Percentiles rank a stretch among this genome's conserved stretches.
Evolutionary conservation across 1,140 invertebrate species (phyloP).

Genomic region (Drosophila ercepeae): DNA sequence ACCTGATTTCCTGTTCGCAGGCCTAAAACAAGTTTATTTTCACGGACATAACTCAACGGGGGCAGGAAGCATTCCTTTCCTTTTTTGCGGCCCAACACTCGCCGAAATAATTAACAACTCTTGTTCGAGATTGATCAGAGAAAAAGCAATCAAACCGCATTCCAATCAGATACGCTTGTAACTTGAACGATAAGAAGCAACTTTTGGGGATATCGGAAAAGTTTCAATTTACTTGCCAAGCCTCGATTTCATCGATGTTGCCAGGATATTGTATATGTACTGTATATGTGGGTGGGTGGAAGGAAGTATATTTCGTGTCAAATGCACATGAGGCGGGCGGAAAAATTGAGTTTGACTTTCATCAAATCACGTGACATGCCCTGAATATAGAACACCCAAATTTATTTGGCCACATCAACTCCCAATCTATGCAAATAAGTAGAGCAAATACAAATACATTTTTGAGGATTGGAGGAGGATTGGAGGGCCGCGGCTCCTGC

Average conservation of each 20-base stretch:
- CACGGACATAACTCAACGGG: constrained; percentile 52
- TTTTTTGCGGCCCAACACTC: constrained; percentile 22
- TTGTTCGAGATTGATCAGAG: constrained; percentile 49
- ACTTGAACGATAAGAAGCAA: constrained; percentile 44
- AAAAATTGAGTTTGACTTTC: constrained; percentile 63
- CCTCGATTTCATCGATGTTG: constrained; percentile 66
- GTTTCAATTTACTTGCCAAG: constrained; percentile 53
- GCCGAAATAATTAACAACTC: constrained; percentile 65
- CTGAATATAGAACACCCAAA: constrained; percentile 45
- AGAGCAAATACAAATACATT: constrained; percentile 53
- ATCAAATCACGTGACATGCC: constrained; percentile 66
- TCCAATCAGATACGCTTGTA: constrained; percentile 39
- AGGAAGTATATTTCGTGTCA: constrained; percentile 45
- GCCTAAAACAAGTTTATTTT: constrained; percentile 62
- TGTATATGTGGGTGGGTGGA: constrained; percentile 3
- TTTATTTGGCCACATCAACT: constrained; percentile 61
- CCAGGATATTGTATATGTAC: constrained; percentile 53
- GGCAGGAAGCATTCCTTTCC: constrained; percentile 48
- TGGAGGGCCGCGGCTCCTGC: too few species aligned
- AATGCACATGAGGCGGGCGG: constrained; percentile 51
- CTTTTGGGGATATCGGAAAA: constrained; percentile 11
- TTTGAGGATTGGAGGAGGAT: not conserved
- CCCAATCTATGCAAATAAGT: constrained; percentile 77
- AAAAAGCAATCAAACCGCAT: constrained; percentile 51
- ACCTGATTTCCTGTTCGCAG: constrained; percentile 72